Evolutionary conservation across 2,797 vertebrate genomes (phyloP).

Genomic region (Calcarius lapponicus): DNA sequence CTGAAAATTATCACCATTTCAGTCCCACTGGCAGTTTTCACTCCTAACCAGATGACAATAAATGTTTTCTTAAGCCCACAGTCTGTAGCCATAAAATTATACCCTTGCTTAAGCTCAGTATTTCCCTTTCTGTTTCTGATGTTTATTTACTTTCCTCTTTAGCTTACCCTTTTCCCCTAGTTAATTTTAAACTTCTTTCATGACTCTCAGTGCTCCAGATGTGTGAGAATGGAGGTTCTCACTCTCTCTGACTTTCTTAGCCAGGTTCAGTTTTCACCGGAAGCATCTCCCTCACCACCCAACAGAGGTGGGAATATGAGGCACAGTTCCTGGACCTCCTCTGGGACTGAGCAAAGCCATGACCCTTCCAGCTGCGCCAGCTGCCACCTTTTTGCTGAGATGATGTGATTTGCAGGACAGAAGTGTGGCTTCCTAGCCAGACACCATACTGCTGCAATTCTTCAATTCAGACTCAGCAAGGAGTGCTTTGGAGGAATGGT

Average conservation of each 20-base stretch:
- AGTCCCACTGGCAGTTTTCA: not conserved
- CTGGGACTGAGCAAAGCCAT: not conserved
- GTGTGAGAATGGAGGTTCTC: not conserved
- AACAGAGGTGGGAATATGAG: not conserved
- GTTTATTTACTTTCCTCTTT: not conserved
- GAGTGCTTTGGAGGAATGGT: not conserved
- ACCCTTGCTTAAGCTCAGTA: not conserved
- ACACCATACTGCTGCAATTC: rapidly evolving
- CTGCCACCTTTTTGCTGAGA: rapidly evolving
- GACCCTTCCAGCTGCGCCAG: not conserved
- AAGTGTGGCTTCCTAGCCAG: not conserved
- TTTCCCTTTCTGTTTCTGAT: not conserved
- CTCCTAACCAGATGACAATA: not conserved
- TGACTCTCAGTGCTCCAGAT: not conserved
- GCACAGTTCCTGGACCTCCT: not conserved
- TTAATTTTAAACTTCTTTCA: not conserved
- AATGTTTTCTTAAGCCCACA: not conserved
- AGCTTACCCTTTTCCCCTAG: not conserved
- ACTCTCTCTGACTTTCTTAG: not conserved
- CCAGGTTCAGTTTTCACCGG: not conserved
- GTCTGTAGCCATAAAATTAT: not conserved
- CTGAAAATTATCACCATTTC: not conserved
- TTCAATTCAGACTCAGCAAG: not conserved
- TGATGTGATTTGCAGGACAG: not conserved
- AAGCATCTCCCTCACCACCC: not conserved